Conservation (phyloP, 2,888 invertebrate genomes). For the Orchestes rusci region DNA sequence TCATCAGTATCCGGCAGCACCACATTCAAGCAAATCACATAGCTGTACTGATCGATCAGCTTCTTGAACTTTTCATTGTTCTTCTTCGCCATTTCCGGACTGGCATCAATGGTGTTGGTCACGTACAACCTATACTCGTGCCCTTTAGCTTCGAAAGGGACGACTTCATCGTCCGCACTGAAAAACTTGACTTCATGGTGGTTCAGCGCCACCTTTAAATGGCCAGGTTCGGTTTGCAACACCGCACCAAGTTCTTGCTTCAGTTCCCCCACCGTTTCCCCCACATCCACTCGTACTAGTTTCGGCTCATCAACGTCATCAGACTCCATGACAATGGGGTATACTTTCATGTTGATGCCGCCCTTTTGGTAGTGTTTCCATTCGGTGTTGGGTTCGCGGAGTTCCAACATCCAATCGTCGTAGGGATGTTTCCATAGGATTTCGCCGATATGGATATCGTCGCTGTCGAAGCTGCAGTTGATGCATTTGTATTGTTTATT, state of each 20-base stretch:
- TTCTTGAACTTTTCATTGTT: conserved; percentile 44
- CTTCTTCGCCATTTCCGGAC: conserved; percentile 45
- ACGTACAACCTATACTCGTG: conserved; percentile 47
- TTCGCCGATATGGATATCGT: conserved; percentile 41
- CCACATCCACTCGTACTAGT: conserved; percentile 51
- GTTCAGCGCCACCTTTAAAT: conserved; percentile 34
- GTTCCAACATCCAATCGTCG: conserved; percentile 59
- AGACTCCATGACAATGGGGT: conserved; percentile 52
- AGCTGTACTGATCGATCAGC: conserved; percentile 52
- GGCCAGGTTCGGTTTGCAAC: conserved; percentile 42
- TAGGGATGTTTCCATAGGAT: background rate
- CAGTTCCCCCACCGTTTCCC: conserved; percentile 51
- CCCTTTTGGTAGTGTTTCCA: conserved; percentile 58
- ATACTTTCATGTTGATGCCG: conserved; percentile 55
- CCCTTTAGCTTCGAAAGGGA: conserved; percentile 41
- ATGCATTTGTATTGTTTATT: conserved; percentile 57
- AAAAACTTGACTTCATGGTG: conserved; percentile 38
- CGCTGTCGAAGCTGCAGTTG: conserved; percentile 59
- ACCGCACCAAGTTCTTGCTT: conserved; percentile 50
- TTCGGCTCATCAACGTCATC: conserved; percentile 57
- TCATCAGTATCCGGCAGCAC: conserved; percentile 56
- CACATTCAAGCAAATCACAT: conserved; percentile 56
- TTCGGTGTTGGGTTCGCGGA: conserved; percentile 49
- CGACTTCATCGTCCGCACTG: conserved; percentile 40
- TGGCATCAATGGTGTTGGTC: conserved; percentile 43